A percentile compares a stretch with the other conserved stretches of the same genome.
Conservation (phyloP, 2,113 vertebrate species). For the Carettochelys insculpta region DNA sequence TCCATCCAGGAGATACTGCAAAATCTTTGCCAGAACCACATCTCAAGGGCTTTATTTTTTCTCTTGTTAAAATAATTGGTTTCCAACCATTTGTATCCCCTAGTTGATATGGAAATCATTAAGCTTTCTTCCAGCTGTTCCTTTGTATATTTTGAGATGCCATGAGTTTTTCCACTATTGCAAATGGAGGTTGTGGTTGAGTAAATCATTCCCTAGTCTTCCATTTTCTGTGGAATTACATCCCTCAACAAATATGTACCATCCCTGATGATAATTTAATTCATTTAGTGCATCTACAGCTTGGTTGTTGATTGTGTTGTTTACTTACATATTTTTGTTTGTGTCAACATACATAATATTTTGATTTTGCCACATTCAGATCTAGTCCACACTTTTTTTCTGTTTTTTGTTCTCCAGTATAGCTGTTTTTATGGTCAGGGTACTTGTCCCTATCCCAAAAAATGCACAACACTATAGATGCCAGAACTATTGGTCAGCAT, state of each 20-base stretch:
- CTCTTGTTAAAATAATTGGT: neutral
- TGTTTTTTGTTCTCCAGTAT: neutral
- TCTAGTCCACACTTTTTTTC: neutral
- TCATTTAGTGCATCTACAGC: neutral
- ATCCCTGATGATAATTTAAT: neutral
- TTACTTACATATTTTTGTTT: neutral
- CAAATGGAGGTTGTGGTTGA: neutral
- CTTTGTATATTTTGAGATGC: neutral
- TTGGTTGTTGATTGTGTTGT: neutral
- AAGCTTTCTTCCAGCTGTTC: neutral
- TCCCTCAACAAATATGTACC: neutral
- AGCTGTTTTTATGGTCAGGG: no score
- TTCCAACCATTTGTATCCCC: neutral
- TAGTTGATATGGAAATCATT: neutral
- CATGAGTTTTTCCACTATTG: neutral
- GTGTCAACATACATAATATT: neutral
- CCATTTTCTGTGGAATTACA: neutral
- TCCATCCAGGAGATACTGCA: neutral
- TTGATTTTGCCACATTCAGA: neutral
- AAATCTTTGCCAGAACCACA: neutral
- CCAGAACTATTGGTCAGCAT: neutral
- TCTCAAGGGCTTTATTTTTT: neutral
- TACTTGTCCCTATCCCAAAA: neutral
- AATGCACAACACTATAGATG: neutral
- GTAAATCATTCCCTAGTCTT: neutral